Conservation (phyloP, 2,797 vertebrate species). For the Spinibarbus caldwelli region DNA sequence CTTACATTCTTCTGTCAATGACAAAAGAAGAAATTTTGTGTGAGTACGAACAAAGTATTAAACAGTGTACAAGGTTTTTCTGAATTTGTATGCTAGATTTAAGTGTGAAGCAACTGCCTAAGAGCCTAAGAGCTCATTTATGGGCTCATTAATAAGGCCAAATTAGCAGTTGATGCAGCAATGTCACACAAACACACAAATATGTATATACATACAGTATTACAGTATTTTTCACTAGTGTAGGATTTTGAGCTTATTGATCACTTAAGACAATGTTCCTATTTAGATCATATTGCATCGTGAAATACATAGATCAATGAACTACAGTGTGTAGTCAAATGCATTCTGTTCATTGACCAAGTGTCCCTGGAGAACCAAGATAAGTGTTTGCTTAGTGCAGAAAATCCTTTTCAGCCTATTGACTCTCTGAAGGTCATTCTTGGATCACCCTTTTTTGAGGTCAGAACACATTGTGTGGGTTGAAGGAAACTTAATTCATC, state of each 20-base stretch:
- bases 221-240: background rate
- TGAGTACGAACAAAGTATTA: too few species aligned
- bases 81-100: too few species aligned
- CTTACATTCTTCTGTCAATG: too few species aligned
- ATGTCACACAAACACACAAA: background rate
- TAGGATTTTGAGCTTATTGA: background rate
- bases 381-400: constrained; percentile 6
- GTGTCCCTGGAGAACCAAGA: constrained; percentile 4
- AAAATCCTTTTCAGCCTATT: background rate
- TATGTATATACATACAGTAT: background rate
- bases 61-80: too few species aligned
- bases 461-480: constrained; percentile 5
- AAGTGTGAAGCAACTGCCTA: too few species aligned
- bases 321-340: background rate
- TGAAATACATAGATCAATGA: background rate
- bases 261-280: background rate
- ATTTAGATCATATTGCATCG: background rate
- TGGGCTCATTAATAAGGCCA: background rate
- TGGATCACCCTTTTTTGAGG: background rate
- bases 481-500: background rate
- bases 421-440: constrained; percentile 14
- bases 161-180: background rate
- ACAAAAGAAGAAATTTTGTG: too few species aligned
- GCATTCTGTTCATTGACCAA: background rate
- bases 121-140: background rate